Evolutionary conservation across 1,140 invertebrate genomes (phyloP).

Genomic region (Triops longicaudatus): DNA sequence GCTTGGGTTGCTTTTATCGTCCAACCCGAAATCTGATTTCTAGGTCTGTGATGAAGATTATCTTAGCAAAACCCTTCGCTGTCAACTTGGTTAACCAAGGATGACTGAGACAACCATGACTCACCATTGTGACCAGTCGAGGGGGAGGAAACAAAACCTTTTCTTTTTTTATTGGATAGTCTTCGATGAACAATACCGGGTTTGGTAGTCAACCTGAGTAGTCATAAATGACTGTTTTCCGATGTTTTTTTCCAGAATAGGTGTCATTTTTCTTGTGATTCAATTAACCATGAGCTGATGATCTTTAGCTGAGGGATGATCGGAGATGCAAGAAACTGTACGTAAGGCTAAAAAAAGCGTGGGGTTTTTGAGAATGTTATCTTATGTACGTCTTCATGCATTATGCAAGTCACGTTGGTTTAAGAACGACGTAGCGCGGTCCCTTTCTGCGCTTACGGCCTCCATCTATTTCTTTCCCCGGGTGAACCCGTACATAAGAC

Average conservation of each 20-base stretch:
- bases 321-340: neutral
- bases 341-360: neutral
- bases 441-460: neutral
- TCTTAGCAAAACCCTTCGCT: slow-evolving; percentile 11
- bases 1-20: neutral
- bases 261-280: neutral
- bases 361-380: neutral
- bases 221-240: neutral
- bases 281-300: neutral
- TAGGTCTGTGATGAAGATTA: neutral
- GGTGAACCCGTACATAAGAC: neutral
- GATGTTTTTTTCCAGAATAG: neutral
- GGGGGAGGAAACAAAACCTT: neutral
- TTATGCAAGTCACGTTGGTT: slow-evolving; percentile 15
- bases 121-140: neutral
- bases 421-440: slow-evolving; percentile 1
- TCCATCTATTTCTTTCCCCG: neutral
- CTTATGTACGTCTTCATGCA: neutral
- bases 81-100: slow-evolving; percentile 7
- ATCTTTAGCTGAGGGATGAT: neutral
- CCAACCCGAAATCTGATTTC: neutral
- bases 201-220: neutral
- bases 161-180: neutral
- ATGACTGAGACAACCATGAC: neutral
- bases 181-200: neutral